Conservation (phyloP, 1,140 invertebrate genomes). For the Drosophila nasuta region DNA sequence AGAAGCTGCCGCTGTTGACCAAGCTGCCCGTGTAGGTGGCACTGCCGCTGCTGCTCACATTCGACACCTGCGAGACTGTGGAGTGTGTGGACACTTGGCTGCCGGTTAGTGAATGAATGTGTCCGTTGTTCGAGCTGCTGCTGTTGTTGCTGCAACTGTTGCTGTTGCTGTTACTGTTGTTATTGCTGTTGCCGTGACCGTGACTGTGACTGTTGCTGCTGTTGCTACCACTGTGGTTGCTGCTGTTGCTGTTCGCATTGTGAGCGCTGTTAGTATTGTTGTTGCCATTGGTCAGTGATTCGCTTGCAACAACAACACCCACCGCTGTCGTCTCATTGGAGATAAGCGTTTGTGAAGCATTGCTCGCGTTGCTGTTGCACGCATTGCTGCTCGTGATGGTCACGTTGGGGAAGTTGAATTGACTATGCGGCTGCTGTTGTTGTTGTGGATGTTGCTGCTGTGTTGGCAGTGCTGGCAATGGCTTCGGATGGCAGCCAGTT, state of each 20-base stretch:
- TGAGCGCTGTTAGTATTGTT: constrained; percentile 5
- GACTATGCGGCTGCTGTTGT: constrained; percentile 85
- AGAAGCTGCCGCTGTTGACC: constrained; percentile 72
- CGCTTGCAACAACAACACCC: not conserved
- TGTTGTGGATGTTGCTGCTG: constrained; percentile 37
- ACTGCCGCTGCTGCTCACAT: constrained; percentile 41
- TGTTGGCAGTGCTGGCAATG: constrained; percentile 72
- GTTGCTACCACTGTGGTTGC: not conserved
- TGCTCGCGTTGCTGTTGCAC: constrained; percentile 45
- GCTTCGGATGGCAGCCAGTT: constrained; percentile 78
- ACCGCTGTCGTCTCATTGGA: constrained; percentile 47
- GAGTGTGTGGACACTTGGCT: constrained; percentile 61
- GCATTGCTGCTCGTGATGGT: constrained; percentile 59
- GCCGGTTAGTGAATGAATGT: constrained; percentile 52
- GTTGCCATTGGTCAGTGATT: constrained; percentile 45
- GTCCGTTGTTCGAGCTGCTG: constrained; percentile 57
- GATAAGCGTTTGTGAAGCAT: constrained; percentile 43
- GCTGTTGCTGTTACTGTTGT: constrained; percentile 25
- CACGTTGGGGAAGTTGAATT: constrained; percentile 93
- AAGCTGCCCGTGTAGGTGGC: constrained; percentile 58
- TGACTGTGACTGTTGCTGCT: constrained; percentile 40
- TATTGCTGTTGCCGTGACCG: constrained; percentile 5
- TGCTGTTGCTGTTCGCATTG: not conserved
- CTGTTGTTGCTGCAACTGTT: constrained; percentile 33
- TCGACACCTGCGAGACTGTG: constrained; percentile 43